Base-by-base conservation (phyloP, 92 coral and sea anemone genomes). In the Diadumene lineata region DNA sequence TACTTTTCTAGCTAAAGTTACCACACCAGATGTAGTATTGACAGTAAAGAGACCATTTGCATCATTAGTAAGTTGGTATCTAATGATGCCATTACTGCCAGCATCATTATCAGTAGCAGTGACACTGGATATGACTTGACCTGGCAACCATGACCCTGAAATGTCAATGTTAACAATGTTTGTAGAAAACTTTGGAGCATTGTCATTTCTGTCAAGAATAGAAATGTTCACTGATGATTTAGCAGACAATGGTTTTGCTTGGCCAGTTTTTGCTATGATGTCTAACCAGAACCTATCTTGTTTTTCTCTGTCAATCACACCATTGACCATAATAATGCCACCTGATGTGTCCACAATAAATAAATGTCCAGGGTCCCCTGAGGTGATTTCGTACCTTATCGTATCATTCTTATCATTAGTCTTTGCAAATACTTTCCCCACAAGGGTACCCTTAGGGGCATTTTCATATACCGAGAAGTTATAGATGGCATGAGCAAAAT, bases 391-490 rank as follows among this genome's bases (percentile, higher is more conserved):
- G 60, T 96, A 96, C 23, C 34, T 64, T 53, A 96, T 83, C 57
- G 75, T 79, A 24, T 46, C 84, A 74, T 51, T 79, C 48, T 67
- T 78, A 66, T 73, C 84, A 69, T 84, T 86, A 23, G 92, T 76
- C n/a, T 79, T 79, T 22, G 97, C 99, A 76, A 82, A 76, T 11
- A 96, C 96, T 31, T 73, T 72, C 32, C 99, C 99, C 21, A 96
- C 83, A 25, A 83, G 88, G 11, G 97, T 92, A 56, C 97, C 91
- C 56, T 69, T 73, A 34, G 90, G 85, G 21, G 79, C 90, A 86
- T 96, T 96, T 74, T 96, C 99, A n/a, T 86, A 85, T n/a, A 96
- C 86, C 15, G 90, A 70, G 61, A 86, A 96, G 57, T 82, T 81
- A 64, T 96, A 96, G 56, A 87, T 56, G 23, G 50, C 79, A 65